Base-by-base conservation (phyloP, 2,888 invertebrate species). In the Nymphalis urticae region DNA sequence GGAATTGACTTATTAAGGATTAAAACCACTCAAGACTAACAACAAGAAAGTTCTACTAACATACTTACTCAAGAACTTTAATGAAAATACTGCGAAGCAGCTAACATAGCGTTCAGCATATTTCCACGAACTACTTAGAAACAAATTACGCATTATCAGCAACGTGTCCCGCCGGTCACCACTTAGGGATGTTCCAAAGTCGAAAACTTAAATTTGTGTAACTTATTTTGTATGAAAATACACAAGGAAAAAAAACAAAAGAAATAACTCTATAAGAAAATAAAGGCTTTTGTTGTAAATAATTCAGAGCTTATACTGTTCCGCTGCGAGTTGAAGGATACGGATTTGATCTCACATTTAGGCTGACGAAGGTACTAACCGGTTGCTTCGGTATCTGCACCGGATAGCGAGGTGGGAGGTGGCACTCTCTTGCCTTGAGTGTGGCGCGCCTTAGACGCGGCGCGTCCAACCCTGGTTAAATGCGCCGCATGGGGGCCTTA, bases 11-110 rank as follows among this genome's bases (percentile, higher is more conserved):
- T 48, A 61, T 58, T 58, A 48, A 61, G 61, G 53, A 51, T 51
- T 54, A 63, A 51, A 56, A 54, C 47, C 54, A 54, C 64, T 64
- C 53, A 64, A 64, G 48, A 54, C 47, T 54, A 54, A 64, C 58
- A 58, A 27, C 48, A 61, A 56, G 27, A 17, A 61, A 61, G 48
- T 61, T 61, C 17, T 16, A 16, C 24, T 61, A 61, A 61, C 58
- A 58, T 36, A 58, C 36, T 42, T 54, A 42, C 21, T 21, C 19
- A 24, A n/a, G 64, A 64, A 56, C 24, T 64, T 64, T 47, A 54
- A 64, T 64, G 64, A 64, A 65, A 56, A 56, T 32, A 64, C 47
- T 24, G n/a, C 27, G 24, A 24, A 58, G 47, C 56, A 47, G 21
- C 19, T 17, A 53, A 53, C 63, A 48, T 48, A 54, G 64, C 24